Percentiles rank a stretch among this genome's conserved stretches.
Evolutionary conservation across 2,113 vertebrate species (phyloP).

Genomic region (Elephantulus edwardii): DNA sequence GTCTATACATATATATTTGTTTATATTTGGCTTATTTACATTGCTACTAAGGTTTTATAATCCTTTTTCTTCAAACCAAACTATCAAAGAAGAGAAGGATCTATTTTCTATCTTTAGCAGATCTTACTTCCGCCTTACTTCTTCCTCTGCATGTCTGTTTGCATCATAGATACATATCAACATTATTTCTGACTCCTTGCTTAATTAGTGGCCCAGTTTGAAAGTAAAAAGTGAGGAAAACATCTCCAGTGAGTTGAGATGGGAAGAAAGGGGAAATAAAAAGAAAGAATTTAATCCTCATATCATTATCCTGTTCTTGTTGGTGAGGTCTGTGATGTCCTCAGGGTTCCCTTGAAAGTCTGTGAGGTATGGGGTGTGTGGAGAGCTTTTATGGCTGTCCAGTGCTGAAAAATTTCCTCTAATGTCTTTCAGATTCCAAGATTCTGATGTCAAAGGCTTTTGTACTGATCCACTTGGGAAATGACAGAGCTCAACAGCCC

Average conservation of each 20-base stretch:
- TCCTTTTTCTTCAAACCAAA: slow-evolving; percentile 14
- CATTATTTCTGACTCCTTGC: slow-evolving; percentile 49
- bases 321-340: slow-evolving; percentile 12
- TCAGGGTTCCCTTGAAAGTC: not conserved
- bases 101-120: not conserved
- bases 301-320: slow-evolving; percentile 13
- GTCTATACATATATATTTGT: not conserved
- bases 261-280: slow-evolving; percentile 64
- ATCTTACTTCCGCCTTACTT: slow-evolving; percentile 26
- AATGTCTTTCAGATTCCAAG: slow-evolving; percentile 52
- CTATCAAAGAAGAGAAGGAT: not conserved
- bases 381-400: slow-evolving; percentile 48
- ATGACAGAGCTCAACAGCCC: slow-evolving; percentile 47
- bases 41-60: not conserved
- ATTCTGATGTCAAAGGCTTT: slow-evolving; percentile 62
- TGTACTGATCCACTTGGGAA: slow-evolving; percentile 70
- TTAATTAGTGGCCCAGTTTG: slow-evolving; percentile 70
- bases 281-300: slow-evolving; percentile 9
- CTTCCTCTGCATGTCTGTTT: slow-evolving; percentile 28
- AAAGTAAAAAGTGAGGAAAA: slow-evolving; percentile 64
- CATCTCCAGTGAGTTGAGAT: slow-evolving; percentile 60
- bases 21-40: not conserved
- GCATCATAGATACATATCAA: slow-evolving; percentile 49
- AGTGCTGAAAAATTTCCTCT: slow-evolving; percentile 54
- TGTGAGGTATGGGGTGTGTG: too few relatives aligned